These are phyloP conservation scores for Tauraco hartlaubi DNA, from an alignment of 2,797 vertebrate species.

Conservation along the genomic window DNA sequence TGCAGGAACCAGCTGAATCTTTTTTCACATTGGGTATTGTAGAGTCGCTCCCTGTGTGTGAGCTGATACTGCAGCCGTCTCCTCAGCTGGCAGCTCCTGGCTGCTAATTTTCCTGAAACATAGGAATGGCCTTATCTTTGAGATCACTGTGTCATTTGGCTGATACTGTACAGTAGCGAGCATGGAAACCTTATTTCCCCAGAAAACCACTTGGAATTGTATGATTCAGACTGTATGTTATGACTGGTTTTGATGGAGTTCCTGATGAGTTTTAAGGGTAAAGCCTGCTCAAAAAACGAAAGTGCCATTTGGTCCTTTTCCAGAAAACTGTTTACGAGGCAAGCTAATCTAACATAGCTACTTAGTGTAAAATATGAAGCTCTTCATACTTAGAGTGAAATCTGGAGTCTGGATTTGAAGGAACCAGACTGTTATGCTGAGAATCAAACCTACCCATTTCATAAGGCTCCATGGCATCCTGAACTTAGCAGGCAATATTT, in stretches of 20 bases:
- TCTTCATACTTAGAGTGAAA: background rate
- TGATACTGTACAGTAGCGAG: background rate
- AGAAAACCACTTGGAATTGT: background rate
- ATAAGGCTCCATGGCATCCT: background rate
- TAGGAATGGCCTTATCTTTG: background rate
- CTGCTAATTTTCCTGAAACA: background rate
- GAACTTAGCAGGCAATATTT: background rate
- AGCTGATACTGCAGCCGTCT: background rate
- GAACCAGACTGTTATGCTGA: background rate
- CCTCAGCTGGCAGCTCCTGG: background rate
- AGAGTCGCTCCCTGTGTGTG: background rate
- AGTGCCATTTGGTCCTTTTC: slow-evolving; percentile 1
- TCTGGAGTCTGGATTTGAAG: background rate
- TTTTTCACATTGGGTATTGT: background rate
- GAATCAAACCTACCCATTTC: background rate
- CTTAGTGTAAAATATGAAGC: slow-evolving; percentile 7
- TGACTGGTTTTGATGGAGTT: background rate
- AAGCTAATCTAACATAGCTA: background rate
- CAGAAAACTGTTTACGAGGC: background rate
- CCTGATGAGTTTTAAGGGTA: background rate
- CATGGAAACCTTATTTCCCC: background rate
- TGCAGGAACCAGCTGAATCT: background rate
- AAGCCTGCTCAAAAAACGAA: background rate
- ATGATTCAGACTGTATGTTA: background rate
- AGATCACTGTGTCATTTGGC: background rate